Evolutionary conservation across 2,888 invertebrate genomes (phyloP), one percentile per base, ranked within the genome.

Genomic region (Syritta pipiens): DNA sequence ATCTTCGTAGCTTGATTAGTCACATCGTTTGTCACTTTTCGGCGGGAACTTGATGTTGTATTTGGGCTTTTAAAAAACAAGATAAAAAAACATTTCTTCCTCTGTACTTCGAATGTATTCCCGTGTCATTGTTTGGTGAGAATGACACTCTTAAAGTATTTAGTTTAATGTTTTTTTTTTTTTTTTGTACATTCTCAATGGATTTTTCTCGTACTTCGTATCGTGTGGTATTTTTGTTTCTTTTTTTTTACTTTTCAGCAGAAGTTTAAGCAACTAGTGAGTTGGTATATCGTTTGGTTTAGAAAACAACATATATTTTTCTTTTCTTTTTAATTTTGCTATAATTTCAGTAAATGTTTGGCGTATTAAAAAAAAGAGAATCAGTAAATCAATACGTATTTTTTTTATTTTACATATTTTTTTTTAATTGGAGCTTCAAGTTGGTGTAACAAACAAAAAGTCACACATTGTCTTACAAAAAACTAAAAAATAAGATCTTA

Each of bases 281-380:
- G 68, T 79, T 79, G 49, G 72, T 79, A 68, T 62, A 60, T 49
- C 37, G 4, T 63, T 60, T 30, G 9, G 35, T 57, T 40, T 51
- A 55, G 49, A 49, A 44, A 53, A 53, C 40, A 71, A 37, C 19
- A 37, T 37, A 37, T 17, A 40, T 48, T 28, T 37, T 60, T 67
- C 22, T 37, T 62, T 79, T 62, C 49, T 20, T 53, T 22, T 79
- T 79, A 44, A 79, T 79, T 79, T 79, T 79, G 79, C 79, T 79
- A 79, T 79, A 74, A 74, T 79, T 79, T 79, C 79, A 79, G 79
- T 79, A 71, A 65, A 60, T 55, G 48, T 72, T 76, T 76, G 69
- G 49, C 48, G 57, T 44, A 40, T 46, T 26, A 49, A 49, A 62
- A 20, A 46, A 68, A 44, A 4, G 28, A 19, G 24, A 53, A 59